Conservation (phyloP, 2,797 vertebrate genomes). For the Acanthopagrus latus region DNA sequence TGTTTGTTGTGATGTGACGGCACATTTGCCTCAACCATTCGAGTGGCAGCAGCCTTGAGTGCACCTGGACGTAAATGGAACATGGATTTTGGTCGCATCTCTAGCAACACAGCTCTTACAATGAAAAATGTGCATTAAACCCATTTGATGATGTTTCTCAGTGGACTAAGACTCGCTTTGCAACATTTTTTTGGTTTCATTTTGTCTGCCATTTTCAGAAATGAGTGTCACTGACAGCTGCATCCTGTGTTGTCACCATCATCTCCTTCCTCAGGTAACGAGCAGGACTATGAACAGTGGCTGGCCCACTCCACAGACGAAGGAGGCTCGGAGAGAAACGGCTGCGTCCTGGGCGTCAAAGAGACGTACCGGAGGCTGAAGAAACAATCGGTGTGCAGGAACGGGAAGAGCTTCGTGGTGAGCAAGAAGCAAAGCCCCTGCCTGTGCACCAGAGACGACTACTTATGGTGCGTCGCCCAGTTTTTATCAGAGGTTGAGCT, state of each 20-base stretch:
- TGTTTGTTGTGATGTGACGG: background rate
- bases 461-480: conserved; percentile 79
- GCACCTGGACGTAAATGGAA: too few relatives aligned
- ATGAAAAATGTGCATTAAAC: too few relatives aligned
- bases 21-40: background rate
- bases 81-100: too few relatives aligned
- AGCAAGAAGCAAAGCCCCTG: conserved; percentile 81
- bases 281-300: conserved; percentile 85
- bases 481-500: background rate
- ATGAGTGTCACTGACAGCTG: background rate
- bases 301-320: conserved; percentile 80
- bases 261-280: conserved; percentile 70
- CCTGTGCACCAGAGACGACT: conserved; percentile 84
- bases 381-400: conserved; percentile 84
- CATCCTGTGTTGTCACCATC: background rate
- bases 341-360: conserved; percentile 85
- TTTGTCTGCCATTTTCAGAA: background rate
- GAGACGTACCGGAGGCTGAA: conserved; percentile 86
- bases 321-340: conserved; percentile 64
- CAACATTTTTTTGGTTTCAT: too few relatives aligned
- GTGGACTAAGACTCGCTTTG: too few relatives aligned
- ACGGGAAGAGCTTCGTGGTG: conserved; percentile 83
- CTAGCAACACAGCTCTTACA: too few relatives aligned
- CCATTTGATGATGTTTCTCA: too few relatives aligned
- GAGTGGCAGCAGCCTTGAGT: background rate